Evolutionary conservation across 1,140 invertebrate genomes (phyloP).

Genomic region (Drosophila bifasciata): DNA sequence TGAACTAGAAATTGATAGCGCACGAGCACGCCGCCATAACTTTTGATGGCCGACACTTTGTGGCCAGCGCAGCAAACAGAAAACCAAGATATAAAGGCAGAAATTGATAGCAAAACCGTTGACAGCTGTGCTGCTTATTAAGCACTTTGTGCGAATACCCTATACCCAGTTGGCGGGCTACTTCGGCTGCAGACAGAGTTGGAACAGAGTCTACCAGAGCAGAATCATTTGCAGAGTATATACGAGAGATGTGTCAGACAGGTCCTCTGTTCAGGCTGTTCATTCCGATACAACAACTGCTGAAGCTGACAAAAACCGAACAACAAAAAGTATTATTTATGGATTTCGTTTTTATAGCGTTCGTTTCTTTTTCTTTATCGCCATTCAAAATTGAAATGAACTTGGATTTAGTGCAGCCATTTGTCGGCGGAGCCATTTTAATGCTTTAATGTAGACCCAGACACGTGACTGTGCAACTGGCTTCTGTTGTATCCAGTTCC

Average conservation of each 20-base stretch:
- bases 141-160: constrained; percentile 56
- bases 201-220: neutral
- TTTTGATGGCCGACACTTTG: constrained; percentile 64
- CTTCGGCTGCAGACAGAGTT: neutral
- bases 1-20: constrained; percentile 77
- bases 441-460: constrained; percentile 50
- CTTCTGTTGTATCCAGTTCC: constrained; percentile 14
- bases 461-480: constrained; percentile 13
- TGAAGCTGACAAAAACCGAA: constrained; percentile 22
- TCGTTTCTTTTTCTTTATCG: constrained; percentile 29
- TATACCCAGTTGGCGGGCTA: constrained; percentile 15
- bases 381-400: constrained; percentile 55
- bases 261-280: constrained; percentile 21
- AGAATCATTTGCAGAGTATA: constrained; percentile 7
- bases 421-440: constrained; percentile 57
- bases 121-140: constrained; percentile 77
- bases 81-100: constrained; percentile 13
- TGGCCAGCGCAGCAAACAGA: constrained; percentile 18
- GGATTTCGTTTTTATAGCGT: constrained; percentile 44
- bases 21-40: constrained; percentile 50
- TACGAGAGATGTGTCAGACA: neutral
- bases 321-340: constrained; percentile 74
- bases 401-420: constrained; percentile 66
- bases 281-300: neutral
- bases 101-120: constrained; percentile 53